Percentiles rank a stretch among this genome's conserved stretches.
Conservation (phyloP, 1,140 invertebrate species). For the Ruditapes philippinarum region DNA sequence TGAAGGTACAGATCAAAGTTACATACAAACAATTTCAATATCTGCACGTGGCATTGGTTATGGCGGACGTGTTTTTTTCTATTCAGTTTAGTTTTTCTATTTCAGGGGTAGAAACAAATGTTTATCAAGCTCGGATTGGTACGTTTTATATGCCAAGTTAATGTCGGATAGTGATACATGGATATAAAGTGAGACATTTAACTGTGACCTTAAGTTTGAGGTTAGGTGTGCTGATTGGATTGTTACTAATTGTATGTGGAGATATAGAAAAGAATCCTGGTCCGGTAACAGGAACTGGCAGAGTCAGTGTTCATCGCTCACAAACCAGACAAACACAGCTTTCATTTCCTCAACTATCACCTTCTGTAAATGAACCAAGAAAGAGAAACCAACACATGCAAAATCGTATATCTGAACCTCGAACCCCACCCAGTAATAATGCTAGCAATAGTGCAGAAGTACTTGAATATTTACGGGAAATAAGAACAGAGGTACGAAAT, state of each 20-base stretch:
- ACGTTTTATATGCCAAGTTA: conserved; percentile 3
- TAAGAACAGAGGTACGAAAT: conserved; percentile 20
- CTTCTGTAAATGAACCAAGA: too few species aligned
- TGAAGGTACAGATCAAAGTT: too few species aligned
- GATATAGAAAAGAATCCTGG: conserved; percentile 25
- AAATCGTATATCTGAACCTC: neutral
- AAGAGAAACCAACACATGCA: too few species aligned
- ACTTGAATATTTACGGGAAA: conserved; percentile 16
- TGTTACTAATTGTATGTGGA: too few species aligned
- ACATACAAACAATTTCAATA: too few species aligned
- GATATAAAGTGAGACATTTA: too few species aligned
- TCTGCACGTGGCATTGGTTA: too few species aligned
- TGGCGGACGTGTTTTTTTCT: too few species aligned
- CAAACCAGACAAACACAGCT: conserved; percentile 8
- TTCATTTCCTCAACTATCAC: neutral
- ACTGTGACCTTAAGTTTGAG: conserved; percentile 31
- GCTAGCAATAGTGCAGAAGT: neutral
- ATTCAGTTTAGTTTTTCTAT: neutral
- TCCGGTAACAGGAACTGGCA: neutral
- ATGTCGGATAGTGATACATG: neutral
- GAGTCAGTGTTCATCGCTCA: neutral
- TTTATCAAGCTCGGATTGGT: neutral
- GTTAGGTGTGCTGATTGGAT: neutral
- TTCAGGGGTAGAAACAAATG: neutral
- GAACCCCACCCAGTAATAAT: neutral